Base-by-base conservation (phyloP, 1,140 invertebrate genomes). In the Chionoecetes opilio region DNA sequence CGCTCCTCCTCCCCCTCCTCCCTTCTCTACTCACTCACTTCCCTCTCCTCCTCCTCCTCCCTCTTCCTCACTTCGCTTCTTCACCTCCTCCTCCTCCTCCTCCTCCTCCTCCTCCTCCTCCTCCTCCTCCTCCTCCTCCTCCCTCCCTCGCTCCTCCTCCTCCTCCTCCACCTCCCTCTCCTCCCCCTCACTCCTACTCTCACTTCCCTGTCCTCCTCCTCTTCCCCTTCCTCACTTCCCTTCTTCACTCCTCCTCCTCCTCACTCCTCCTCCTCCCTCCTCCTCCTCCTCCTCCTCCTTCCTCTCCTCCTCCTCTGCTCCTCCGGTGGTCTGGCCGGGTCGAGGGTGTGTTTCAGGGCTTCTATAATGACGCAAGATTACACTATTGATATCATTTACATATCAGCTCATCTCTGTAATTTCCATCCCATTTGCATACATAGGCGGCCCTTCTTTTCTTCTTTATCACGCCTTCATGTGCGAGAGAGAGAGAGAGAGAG, bases 301-400 rank as follows among this genome's bases (percentile, higher is more conserved):
- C 63, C n/a, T 14, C 41, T 46, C 41, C 41, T 21, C 63, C 63
- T 11, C 21, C 11, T 3, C 11, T 17, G 63, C 63, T 75, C 63
- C 63, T 21, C 11, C n/a, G 63, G 63, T 75, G 63, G 63, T 75
- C 63, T 75, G 63, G 29, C 5, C 31, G 32, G 85, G 34, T 53
- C 38, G n/a, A 32, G n/a, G 88, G n/a, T 53, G n/a, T 31, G 38
- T 38, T 32, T 41, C n/a, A 2, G 31, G 53, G 88, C 31, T 90
- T 32, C 82, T 35, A 82, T 82, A 92, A 92, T 92, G 91, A 82
- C 53, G n/a, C 5, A 82, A 82, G 91, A 92, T 92, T 82, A 82
- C 63, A 82, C 91, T 82, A 92, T 82, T 92, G 91, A 92, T 92
- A 92, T 92, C 91, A 92, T 92, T 92, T 92, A 92, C 91, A 92